Evolutionary conservation across 1,140 invertebrate species (phyloP).

Genomic region (Drosophila kepulauana): DNA sequence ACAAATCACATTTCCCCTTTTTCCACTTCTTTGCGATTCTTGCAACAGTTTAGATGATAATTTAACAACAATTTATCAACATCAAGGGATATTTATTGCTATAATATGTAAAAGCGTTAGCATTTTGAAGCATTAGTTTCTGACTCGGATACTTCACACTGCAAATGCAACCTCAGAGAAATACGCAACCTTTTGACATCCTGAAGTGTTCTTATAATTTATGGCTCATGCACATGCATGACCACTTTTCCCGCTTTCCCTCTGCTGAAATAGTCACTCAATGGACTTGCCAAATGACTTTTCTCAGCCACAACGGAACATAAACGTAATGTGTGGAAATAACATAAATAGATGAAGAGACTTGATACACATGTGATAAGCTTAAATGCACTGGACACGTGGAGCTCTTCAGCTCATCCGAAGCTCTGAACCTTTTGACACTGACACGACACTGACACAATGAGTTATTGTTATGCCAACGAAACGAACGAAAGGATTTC

Average conservation of each 20-base stretch:
- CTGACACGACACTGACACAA: constrained; percentile 27
- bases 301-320: constrained; percentile 36
- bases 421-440: neutral
- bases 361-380: constrained; percentile 11
- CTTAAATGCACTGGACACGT: constrained; percentile 15
- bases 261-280: constrained; percentile 3
- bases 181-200: constrained; percentile 57
- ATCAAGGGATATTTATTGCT: constrained; percentile 32
- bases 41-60: constrained; percentile 8
- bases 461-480: constrained; percentile 3
- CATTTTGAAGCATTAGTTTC: constrained; percentile 2
- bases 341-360: constrained; percentile 41
- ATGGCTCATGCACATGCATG: constrained; percentile 64
- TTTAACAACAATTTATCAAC: constrained; percentile 37
- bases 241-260: constrained; percentile 13
- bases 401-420: neutral
- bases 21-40: neutral
- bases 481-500: constrained; percentile 22
- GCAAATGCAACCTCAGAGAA: constrained; percentile 49
- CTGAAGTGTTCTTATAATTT: constrained; percentile 70
- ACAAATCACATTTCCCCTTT: constrained; percentile 4
- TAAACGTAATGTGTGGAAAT: constrained; percentile 59
- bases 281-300: constrained; percentile 38
- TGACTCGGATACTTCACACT: constrained; percentile 41
- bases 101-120: constrained; percentile 22